Evolutionary conservation across 2,888 invertebrate genomes (phyloP).

Genomic region (Antheraea assamensis): DNA sequence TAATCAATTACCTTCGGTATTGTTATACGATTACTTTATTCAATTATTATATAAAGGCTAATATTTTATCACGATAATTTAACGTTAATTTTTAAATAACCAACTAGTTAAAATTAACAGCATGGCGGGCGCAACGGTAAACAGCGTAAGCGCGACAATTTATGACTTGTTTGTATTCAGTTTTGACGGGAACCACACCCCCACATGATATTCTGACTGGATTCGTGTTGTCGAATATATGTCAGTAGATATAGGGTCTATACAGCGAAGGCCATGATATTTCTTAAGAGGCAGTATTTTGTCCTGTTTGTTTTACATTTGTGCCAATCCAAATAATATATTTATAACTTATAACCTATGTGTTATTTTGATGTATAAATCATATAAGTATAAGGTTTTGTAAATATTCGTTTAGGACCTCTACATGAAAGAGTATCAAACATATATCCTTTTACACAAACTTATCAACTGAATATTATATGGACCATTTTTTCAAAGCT

Average conservation of each 20-base stretch:
- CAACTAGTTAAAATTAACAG: constrained; percentile 22
- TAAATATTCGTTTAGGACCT: too few species aligned
- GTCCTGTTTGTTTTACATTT: too few species aligned
- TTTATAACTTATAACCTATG: too few species aligned
- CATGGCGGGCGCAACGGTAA: constrained; percentile 10
- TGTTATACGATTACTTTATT: neutral
- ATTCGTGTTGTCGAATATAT: neutral
- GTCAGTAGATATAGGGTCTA: too few species aligned
- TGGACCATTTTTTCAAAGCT: too few species aligned
- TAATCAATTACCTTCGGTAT: neutral
- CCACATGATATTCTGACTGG: neutral
- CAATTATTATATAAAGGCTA: constrained; percentile 6
- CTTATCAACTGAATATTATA: too few species aligned
- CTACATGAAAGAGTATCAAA: too few species aligned
- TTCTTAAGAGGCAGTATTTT: too few species aligned
- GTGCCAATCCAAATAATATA: too few species aligned
- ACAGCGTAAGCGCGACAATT: constrained; percentile 14
- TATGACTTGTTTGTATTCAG: constrained; percentile 5
- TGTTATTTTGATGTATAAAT: too few species aligned
- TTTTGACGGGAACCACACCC: neutral
- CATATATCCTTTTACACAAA: too few species aligned
- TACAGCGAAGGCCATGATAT: neutral
- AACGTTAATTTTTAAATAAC: constrained; percentile 22
- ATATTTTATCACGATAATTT: constrained; percentile 6
- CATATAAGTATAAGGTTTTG: too few species aligned